Base-by-base conservation (phyloP, 1,140 invertebrate species). In the Saccostrea glomerata region DNA sequence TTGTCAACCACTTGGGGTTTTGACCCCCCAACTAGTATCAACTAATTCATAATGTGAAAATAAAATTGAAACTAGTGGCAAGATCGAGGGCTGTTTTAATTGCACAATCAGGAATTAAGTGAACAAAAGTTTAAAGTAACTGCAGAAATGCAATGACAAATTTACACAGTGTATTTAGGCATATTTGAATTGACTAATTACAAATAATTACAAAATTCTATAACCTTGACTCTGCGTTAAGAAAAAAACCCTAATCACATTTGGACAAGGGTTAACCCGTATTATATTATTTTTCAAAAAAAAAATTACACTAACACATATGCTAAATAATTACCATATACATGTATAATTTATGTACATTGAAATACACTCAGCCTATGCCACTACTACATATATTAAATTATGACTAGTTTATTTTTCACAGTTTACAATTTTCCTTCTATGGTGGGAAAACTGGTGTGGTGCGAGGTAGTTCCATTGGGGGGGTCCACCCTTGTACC, bases 271-370 rank as follows among this genome's bases (percentile, higher is more conserved):
- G 70, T 77, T 77, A 77, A 77, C 70, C 70, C 70, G 70, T 77
- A 77, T 77, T 17, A 77, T 30, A 9, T 77, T 77, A 77, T 77
- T 77, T 23, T n/a, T 36, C 3, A 12, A 77, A 77, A 77, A 77
- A 73, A 40, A 77, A 36, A 36, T 11, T 36, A 77, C 30, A 77
- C 25, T 77, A 36, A 77, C 70, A 77, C 70, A 77, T 40, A 77
- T 36, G 25, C 70, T 77, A 30, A 77, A 77, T 77, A 77, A 77
- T 77, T 77, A 77, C 70, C 70, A 77, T 77, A 77, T 36, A 77
- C 70, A 77, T 77, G 70, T 77, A 77, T 77, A 77, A 77, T 77
- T 77, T 77, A 77, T 77, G 70, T 77, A 77, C 70, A 77, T 77
- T 36, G 30, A 77, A 77, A 77, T 77, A 77, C 70, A 77, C 12